Base-by-base conservation (phyloP, 2,888 invertebrate species). In the Hofmannophila pseudospretella region DNA sequence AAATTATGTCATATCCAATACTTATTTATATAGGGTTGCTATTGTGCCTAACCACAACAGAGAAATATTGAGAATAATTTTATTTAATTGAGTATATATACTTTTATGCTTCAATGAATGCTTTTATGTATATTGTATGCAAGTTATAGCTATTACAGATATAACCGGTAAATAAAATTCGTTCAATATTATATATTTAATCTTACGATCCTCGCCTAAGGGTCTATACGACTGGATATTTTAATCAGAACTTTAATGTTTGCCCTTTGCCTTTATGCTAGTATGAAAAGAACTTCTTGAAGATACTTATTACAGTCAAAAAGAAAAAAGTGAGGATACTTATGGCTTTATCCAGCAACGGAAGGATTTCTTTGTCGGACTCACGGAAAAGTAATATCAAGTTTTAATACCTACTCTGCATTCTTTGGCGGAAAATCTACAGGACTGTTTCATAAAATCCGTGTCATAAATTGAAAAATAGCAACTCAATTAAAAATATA, bases 191-290 rank as follows among this genome's bases (percentile, higher is more conserved):
- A n/a, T n/a, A n/a, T n/a, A n/a, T n/a, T 37, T 49, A 34, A 42
- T 32, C 40, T 38, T 39, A 20, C 3, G 8, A 20, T 1, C 5
- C 20, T 20, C 20, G 23, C 23, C 53, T 34, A 29, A 35, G 49
- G 58, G 44, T 32, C n/a, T n/a, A 45, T 46, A 32, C 36, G 42
- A 48, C 47, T 51, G 42, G 52, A 56, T 57, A 54, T 57, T 62
- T 51, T 44, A 50, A 54, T 49, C 36, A 47, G 50, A 46, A 43
- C 54, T 49, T 51, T 46, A 34, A 40, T 47, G 41, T 51, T 46
- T 45, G 45, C 51, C 45, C 40, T 53, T 55, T 49, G 38, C 47
- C 39, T 58, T 64, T 38, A 48, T 40, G 44, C 42, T 51, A n/a
- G n/a, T n/a, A 47, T 53, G 40, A 52, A 42, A 58, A 52, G 50